Conservation (phyloP, 2,888 invertebrate genomes). For the Dryobota labecula region DNA sequence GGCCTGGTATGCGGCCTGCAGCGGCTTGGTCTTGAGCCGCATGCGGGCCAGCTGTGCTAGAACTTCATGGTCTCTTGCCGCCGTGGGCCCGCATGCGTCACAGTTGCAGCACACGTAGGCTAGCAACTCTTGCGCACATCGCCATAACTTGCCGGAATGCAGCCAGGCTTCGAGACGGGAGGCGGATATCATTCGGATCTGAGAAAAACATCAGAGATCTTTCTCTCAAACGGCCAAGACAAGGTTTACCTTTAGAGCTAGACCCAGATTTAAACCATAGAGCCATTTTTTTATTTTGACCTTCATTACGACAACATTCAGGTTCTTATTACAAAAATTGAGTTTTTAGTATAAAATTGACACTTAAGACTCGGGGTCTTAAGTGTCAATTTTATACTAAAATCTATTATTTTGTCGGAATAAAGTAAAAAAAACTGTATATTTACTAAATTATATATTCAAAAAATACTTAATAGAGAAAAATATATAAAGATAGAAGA, state of each 20-base stretch:
- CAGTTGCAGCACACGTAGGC: constrained; percentile 98
- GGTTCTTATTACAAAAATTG: neutral
- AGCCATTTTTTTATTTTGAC: neutral
- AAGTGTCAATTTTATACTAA: neutral
- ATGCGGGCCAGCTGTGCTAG: constrained; percentile 97
- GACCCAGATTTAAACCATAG: neutral
- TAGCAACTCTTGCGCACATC: constrained; percentile 97
- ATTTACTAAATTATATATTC: no score
- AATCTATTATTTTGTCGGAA: neutral
- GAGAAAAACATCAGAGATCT: constrained; percentile 3
- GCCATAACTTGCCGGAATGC: constrained; percentile 98
- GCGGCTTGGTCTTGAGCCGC: constrained; percentile 97
- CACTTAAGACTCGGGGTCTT: no score
- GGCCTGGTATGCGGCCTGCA: constrained; percentile 96
- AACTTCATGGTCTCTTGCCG: constrained; percentile 93
- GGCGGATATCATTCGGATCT: constrained; percentile 94
- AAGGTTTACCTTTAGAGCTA: neutral
- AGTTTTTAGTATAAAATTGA: no score
- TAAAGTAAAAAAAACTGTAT: neutral
- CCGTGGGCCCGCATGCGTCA: constrained; percentile 90
- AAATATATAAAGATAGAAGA: no score
- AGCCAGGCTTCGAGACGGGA: constrained; percentile 97
- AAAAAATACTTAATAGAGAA: no score
- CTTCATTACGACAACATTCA: neutral
- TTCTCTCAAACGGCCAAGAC: neutral